phyloP scores from a whole-genome alignment of 2,113 vertebrate species.

The Zosterops borbonicus region DNA sequence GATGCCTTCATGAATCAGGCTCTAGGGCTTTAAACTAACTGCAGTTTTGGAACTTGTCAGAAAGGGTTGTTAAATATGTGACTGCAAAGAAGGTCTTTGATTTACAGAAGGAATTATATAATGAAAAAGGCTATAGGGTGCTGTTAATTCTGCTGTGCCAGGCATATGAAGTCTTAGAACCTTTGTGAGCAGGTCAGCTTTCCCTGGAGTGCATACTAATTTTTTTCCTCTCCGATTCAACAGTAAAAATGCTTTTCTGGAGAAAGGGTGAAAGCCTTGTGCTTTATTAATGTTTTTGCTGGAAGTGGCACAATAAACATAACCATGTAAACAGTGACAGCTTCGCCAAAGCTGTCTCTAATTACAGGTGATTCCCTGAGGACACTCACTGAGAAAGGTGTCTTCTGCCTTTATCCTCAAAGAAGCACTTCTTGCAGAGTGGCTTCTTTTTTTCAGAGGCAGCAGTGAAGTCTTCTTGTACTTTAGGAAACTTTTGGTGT shows the following conservation, averaged over 20 bases:
- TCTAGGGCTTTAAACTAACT: slow-evolving; percentile 44
- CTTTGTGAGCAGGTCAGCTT: slow-evolving; percentile 30
- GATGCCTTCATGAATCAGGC: slow-evolving; percentile 15
- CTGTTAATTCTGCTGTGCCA: slow-evolving; percentile 47
- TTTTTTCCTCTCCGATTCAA: slow-evolving; percentile 3
- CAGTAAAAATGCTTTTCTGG: neutral
- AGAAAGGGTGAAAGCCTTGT: neutral
- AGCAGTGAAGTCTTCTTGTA: neutral
- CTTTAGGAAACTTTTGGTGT: neutral
- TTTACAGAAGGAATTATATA: slow-evolving; percentile 67
- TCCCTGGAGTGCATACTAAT: slow-evolving; percentile 20
- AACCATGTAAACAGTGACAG: neutral
- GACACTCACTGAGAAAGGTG: neutral
- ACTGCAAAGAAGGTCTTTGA: slow-evolving; percentile 67
- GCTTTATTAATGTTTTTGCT: neutral
- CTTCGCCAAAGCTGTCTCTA: neutral
- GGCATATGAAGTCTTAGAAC: slow-evolving; percentile 31
- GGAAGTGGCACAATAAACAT: slow-evolving; percentile 22
- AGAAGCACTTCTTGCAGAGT: neutral
- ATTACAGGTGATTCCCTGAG: neutral
- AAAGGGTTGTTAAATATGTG: slow-evolving; percentile 57
- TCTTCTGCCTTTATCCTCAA: slow-evolving; percentile 1
- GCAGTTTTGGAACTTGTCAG: slow-evolving; percentile 68
- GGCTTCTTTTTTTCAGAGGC: neutral
- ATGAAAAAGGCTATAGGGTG: slow-evolving; percentile 55